Conservation (phyloP, 23 tunicate species). For the Styela clava region DNA sequence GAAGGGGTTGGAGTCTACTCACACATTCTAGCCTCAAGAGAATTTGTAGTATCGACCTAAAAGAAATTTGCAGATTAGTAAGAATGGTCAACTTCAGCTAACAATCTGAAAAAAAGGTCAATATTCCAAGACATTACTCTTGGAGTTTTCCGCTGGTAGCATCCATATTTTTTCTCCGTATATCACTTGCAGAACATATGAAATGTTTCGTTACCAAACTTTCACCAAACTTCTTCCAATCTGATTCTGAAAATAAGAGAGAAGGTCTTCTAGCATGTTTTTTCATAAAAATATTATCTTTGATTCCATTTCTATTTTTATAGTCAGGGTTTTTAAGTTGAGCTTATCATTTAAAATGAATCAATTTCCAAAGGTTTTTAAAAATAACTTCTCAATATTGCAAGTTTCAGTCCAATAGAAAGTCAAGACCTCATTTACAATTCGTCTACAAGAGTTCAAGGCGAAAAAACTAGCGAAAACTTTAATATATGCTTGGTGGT, state of each 20-base stretch:
- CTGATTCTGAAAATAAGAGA: neutral
- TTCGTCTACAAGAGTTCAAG: no score
- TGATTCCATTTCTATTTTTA: no score
- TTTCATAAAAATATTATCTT: neutral
- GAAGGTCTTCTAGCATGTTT: neutral
- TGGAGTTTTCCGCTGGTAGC: neutral
- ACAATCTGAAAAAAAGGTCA: no score
- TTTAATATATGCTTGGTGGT: no score
- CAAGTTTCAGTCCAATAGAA: no score
- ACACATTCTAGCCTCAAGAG: slow-evolving; percentile 55
- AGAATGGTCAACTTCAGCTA: neutral
- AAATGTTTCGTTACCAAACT: neutral
- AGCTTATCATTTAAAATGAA: no score
- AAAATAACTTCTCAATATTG: no score
- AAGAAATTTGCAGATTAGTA: neutral
- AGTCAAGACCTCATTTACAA: no score
- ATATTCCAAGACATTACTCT: no score
- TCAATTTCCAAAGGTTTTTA: no score
- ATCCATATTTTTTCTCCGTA: neutral
- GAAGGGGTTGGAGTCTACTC: neutral
- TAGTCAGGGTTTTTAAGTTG: no score
- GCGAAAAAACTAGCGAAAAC: no score
- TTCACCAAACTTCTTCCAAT: neutral
- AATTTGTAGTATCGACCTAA: slow-evolving; percentile 49
- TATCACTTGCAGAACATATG: neutral